Evolutionary conservation across 2,888 invertebrate genomes (phyloP).

Genomic region (Linnaemya tessellans): DNA sequence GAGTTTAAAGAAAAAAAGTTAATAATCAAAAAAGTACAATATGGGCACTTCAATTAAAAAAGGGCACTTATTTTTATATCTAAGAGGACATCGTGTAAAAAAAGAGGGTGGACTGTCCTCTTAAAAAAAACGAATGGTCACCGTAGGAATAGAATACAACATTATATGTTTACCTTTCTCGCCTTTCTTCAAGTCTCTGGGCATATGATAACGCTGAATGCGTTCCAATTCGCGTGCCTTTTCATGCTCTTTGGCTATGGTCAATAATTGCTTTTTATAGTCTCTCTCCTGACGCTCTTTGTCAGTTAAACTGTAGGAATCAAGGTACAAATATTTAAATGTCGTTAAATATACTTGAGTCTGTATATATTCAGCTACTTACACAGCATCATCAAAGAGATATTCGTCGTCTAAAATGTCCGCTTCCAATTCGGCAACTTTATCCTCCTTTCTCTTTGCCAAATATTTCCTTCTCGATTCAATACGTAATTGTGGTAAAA

Average conservation of each 20-base stretch:
- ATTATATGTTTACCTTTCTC: slow-evolving; percentile 84
- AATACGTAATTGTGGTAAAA: slow-evolving; percentile 93
- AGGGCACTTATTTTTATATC: too few species aligned
- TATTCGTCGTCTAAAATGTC: slow-evolving; percentile 98
- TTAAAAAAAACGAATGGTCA: too few species aligned
- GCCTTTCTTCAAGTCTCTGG: slow-evolving; percentile 91
- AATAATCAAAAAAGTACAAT: too few species aligned
- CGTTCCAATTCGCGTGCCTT: slow-evolving; percentile 96
- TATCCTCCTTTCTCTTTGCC: slow-evolving; percentile 97
- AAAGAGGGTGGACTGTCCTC: too few species aligned
- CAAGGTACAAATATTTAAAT: not conserved
- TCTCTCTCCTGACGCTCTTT: slow-evolving; percentile 92
- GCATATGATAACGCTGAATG: slow-evolving; percentile 97
- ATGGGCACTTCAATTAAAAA: too few species aligned
- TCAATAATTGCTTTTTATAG: slow-evolving; percentile 95
- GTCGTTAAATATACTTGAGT: not conserved
- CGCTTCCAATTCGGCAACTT: slow-evolving; percentile 96
- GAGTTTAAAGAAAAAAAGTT: too few species aligned
- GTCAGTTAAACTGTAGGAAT: slow-evolving; percentile 89
- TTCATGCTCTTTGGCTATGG: slow-evolving; percentile 97
- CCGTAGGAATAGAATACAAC: too few species aligned
- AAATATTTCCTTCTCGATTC: slow-evolving; percentile 97
- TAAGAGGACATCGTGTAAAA: too few species aligned
- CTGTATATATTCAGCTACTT: slow-evolving; percentile 81
- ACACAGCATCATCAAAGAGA: slow-evolving; percentile 94